phyloP scores from a whole-genome alignment of 2,888 invertebrate species.

The Rhogogaster chlorosoma region DNA sequence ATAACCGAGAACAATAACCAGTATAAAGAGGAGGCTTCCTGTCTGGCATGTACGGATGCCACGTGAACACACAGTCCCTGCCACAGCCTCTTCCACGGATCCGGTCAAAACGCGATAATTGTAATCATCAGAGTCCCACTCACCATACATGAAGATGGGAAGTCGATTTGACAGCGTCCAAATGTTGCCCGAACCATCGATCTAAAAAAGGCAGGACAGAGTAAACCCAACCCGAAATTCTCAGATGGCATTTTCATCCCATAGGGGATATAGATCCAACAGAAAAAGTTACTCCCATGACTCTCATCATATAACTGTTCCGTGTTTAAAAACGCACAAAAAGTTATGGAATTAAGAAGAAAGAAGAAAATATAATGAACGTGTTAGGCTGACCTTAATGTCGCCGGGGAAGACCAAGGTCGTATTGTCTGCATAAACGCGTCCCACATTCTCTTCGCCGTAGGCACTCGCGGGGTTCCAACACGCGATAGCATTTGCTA shows the following conservation, averaged over 20 bases:
- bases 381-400: conserved; percentile 83
- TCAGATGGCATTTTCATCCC: not conserved
- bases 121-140: conserved; percentile 82
- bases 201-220: conserved; percentile 56
- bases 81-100: conserved; percentile 85
- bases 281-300: not conserved
- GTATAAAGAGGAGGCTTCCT: not conserved
- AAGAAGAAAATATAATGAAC: not conserved
- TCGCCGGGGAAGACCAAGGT: conserved; percentile 90
- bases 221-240: not conserved
- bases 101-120: conserved; percentile 88
- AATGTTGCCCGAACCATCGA: conserved; percentile 83
- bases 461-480: conserved; percentile 88
- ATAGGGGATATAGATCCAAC: not conserved
- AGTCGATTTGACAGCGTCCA: conserved; percentile 88
- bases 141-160: conserved; percentile 85
- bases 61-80: conserved; percentile 83
- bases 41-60: not conserved
- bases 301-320: not conserved
- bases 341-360: not conserved
- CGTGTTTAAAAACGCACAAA: not conserved
- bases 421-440: conserved; percentile 85
- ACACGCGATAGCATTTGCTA: conserved; percentile 88
- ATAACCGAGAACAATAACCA: not conserved
- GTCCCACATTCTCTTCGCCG: conserved; percentile 85